Conservation (phyloP, 1,140 invertebrate species). For the Aricia agestis region DNA sequence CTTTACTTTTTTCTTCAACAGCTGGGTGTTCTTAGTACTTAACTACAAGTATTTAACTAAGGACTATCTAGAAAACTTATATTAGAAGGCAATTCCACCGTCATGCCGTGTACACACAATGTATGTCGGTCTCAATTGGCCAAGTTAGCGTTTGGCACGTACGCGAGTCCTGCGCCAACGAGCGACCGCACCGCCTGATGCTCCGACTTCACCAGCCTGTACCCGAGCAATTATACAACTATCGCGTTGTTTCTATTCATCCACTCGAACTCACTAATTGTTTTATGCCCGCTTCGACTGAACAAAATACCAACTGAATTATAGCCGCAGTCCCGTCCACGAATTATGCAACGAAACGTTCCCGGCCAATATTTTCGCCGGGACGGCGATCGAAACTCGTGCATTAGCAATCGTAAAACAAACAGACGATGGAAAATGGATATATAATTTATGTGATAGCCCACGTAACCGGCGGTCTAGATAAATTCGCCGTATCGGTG, state of each 20-base stretch:
- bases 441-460: constrained; percentile 12
- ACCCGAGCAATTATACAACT: constrained; percentile 30
- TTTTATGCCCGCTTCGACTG: background rate
- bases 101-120: background rate
- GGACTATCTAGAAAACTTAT: background rate
- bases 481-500: constrained; percentile 45
- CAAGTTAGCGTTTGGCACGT: constrained; percentile 60
- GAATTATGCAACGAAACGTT: background rate
- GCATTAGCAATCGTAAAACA: constrained; percentile 8
- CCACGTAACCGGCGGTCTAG: constrained; percentile 11
- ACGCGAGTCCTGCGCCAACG: constrained; percentile 42
- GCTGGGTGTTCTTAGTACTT: no score
- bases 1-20: no score
- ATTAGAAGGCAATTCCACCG: background rate
- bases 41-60: no score
- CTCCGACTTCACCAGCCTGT: constrained; percentile 29
- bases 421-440: constrained; percentile 11
- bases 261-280: constrained; percentile 30
- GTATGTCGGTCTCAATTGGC: constrained; percentile 39
- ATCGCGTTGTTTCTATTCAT: constrained; percentile 26
- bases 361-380: background rate
- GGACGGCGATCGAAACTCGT: background rate
- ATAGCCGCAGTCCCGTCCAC: background rate
- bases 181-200: constrained; percentile 32
- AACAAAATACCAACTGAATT: background rate